A percentile compares a stretch with the other conserved stretches of the same genome.
Conservation (phyloP, 2,113 vertebrate species). For the Oplegnathus fasciatus region DNA sequence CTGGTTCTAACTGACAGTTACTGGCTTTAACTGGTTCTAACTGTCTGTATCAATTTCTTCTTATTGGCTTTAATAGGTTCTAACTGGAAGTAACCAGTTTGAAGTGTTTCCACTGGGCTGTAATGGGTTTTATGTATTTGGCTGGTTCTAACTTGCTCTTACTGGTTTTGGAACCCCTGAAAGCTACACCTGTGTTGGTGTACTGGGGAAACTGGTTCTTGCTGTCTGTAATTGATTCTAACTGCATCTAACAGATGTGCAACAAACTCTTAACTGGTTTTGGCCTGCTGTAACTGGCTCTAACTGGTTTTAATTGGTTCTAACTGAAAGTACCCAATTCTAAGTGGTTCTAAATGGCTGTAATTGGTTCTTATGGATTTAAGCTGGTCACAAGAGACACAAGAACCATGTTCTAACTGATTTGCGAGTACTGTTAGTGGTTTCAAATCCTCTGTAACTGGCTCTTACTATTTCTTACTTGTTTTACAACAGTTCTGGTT, state of each 20-base stretch:
- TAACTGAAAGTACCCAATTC: too few species aligned
- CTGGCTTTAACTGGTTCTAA: background rate
- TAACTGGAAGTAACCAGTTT: background rate
- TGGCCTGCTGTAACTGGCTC: background rate
- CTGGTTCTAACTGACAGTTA: background rate
- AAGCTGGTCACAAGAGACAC: too few species aligned
- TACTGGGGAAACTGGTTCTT: background rate
- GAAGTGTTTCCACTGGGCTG: background rate
- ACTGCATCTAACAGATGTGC: too few species aligned
- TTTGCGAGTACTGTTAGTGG: too few species aligned
- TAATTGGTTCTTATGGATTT: too few species aligned
- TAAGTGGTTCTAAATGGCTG: too few species aligned
- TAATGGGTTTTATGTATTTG: background rate
- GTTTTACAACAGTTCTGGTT: too few species aligned
- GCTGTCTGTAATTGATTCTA: background rate
- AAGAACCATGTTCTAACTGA: too few species aligned
- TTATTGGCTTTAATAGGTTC: background rate
- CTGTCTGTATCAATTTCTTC: background rate
- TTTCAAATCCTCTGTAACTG: too few species aligned
- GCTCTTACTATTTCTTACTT: too few species aligned
- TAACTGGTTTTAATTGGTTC: background rate
- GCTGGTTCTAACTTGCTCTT: background rate
- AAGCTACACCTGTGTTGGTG: background rate
- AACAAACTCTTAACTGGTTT: background rate
- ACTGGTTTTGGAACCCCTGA: background rate